Evolutionary conservation across 2,113 vertebrate species (phyloP).

Genomic region (Excalfactoria chinensis): DNA sequence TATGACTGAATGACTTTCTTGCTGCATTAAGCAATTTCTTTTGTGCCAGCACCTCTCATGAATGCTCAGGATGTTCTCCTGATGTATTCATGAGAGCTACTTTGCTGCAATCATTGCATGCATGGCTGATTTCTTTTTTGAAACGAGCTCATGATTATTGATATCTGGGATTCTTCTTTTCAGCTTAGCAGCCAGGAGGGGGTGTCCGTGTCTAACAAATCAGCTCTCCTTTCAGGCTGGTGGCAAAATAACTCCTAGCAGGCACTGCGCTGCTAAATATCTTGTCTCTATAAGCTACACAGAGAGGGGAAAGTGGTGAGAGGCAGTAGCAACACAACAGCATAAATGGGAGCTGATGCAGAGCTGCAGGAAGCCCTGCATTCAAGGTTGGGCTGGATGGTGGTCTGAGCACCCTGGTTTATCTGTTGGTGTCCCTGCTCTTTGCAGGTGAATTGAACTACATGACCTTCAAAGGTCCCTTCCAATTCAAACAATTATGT

Average conservation of each 20-base stretch:
- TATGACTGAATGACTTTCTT: neutral
- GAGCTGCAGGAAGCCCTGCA: neutral
- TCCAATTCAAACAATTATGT: too few species aligned
- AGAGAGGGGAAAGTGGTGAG: neutral
- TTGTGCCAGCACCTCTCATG: neutral
- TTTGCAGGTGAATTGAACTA: too few species aligned
- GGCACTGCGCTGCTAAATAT: fast-evolving
- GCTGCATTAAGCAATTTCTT: neutral
- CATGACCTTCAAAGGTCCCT: too few species aligned
- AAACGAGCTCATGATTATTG: neutral
- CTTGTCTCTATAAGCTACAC: neutral
- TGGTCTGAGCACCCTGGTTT: too few species aligned
- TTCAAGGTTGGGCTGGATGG: too few species aligned
- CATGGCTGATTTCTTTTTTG: neutral
- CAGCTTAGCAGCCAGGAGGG: slow-evolving; percentile 30
- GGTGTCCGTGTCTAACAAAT: slow-evolving; percentile 43
- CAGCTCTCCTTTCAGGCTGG: neutral
- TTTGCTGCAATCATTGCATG: neutral
- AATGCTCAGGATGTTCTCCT: neutral
- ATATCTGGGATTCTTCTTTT: neutral
- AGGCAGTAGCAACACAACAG: fast-evolving
- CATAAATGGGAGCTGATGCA: neutral
- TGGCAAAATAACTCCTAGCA: neutral
- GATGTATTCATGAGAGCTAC: slow-evolving; percentile 14
- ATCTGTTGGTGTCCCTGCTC: too few species aligned